Base-by-base conservation (phyloP, 2,888 invertebrate species). In the Cantharis rufa region DNA sequence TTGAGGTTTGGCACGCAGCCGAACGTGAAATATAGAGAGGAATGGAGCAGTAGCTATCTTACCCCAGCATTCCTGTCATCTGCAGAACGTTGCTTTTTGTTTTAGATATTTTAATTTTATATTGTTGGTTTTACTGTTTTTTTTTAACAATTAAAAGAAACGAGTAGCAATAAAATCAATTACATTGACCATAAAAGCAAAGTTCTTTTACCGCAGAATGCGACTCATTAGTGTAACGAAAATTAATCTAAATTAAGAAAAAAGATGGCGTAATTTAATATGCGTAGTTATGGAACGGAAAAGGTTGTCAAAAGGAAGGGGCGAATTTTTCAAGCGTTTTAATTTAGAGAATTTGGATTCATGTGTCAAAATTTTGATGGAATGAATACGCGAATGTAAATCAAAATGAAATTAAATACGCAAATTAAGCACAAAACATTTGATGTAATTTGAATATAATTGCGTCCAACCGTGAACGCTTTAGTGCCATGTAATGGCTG, bases 11-110 rank as follows among this genome's bases (percentile, higher is more conserved):
- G 21, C 63, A 70, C 74, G 48, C 74, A 74, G 74, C 74, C 74
- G 15, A 15, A 7, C 15, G 16, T 70, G 16, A 70, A 74, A 74
- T 70, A 62, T 70, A 61, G 28, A 69, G 69, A 70, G 70, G 24
- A 70, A 61, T 24, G 63, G 32, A 63, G 74, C 74, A 74, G 69
- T 70, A 70, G 63, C 27, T 70, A 69, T 32, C 70, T 69, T 64
- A 64, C 24, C 63, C 74, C 74, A 66, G 48, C 74, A 74, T 74
- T 74, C 74, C 64, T 74, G 74, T 74, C 74, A 24, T 63, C 74
- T 74, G 28, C 74, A 70, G 70, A 74, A 70, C 63, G 74, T 18
- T 21, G 74, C 21, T 70, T 66, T 66, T 66, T 66, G 64, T 66
- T 66, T 66, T 24, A 66, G 64, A 18, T 66, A 66, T 66, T 66